These are phyloP conservation scores for Leptinotarsa texana DNA, from an alignment of 1,140 invertebrate genomes.

Conservation along the genomic window DNA sequence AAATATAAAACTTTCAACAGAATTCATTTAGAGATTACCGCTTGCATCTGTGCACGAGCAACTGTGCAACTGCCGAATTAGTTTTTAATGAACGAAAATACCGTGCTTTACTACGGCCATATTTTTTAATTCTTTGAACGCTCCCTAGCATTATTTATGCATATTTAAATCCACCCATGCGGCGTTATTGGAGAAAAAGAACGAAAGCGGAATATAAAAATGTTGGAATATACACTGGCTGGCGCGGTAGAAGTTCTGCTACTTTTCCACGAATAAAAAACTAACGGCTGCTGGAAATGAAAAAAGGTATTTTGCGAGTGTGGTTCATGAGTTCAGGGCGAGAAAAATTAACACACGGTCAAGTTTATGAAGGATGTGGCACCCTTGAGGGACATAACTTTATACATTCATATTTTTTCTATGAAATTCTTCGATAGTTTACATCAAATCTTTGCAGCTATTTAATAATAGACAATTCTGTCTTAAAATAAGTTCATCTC, in stretches of 20 bases:
- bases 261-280: neutral
- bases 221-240: neutral
- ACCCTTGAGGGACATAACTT: too few relatives aligned
- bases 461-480: too few relatives aligned
- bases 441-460: too few relatives aligned
- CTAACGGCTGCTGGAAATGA: neutral
- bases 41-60: neutral
- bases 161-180: slow-evolving; percentile 9
- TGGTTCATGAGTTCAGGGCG: too few relatives aligned
- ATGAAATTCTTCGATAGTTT: too few relatives aligned
- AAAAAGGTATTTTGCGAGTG: too few relatives aligned
- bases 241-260: neutral
- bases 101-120: neutral
- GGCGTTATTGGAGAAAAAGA: neutral
- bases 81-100: slow-evolving; percentile 23
- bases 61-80: neutral
- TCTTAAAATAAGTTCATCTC: too few relatives aligned
- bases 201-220: slow-evolving; percentile 10
- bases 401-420: too few relatives aligned
- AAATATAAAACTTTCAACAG: neutral
- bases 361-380: too few relatives aligned
- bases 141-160: slow-evolving; percentile 15
- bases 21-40: neutral
- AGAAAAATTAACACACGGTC: too few relatives aligned
- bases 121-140: slow-evolving; percentile 16